A percentile compares a stretch with the other conserved stretches of the same genome.
Conservation (phyloP, 2,888 invertebrate species). For the Anarsia innoxiella region DNA sequence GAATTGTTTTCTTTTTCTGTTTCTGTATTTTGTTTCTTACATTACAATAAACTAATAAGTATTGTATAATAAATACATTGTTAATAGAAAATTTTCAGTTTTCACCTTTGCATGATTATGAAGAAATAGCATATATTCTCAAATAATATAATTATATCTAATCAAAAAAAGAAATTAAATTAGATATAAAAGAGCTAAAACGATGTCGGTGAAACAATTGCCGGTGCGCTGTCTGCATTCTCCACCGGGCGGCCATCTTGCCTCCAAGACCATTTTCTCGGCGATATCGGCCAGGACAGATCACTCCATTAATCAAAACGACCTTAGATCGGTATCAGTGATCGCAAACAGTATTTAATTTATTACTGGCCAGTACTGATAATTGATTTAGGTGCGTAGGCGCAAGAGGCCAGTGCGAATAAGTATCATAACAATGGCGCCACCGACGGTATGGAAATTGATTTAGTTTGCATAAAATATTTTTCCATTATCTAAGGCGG, state of each 20-base stretch:
- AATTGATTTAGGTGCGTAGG: constrained; percentile 68
- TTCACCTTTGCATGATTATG: too few species aligned
- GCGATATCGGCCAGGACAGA: constrained; percentile 30
- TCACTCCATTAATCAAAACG: constrained; percentile 65
- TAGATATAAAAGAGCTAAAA: too few species aligned
- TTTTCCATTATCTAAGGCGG: too few species aligned
- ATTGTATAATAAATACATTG: too few species aligned
- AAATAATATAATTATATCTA: too few species aligned
- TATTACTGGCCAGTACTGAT: constrained; percentile 51
- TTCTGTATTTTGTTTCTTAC: too few species aligned
- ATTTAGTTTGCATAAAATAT: not conserved
- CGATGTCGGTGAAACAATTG: constrained; percentile 1
- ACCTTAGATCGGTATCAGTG: constrained; percentile 58
- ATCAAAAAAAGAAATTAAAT: too few species aligned
- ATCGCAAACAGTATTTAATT: constrained; percentile 68
- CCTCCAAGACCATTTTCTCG: constrained; percentile 41
- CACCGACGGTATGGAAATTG: constrained; percentile 32
- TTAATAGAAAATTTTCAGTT: too few species aligned
- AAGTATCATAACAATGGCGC: constrained; percentile 50
- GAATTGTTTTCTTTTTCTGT: too few species aligned
- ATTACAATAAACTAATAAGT: too few species aligned
- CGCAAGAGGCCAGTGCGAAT: constrained; percentile 52
- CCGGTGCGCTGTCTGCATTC: constrained; percentile 2
- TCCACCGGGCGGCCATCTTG: constrained; percentile 62
- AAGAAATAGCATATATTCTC: too few species aligned